Conservation (phyloP, 2,113 vertebrate species). For the Eptesicus fuscus region DNA sequence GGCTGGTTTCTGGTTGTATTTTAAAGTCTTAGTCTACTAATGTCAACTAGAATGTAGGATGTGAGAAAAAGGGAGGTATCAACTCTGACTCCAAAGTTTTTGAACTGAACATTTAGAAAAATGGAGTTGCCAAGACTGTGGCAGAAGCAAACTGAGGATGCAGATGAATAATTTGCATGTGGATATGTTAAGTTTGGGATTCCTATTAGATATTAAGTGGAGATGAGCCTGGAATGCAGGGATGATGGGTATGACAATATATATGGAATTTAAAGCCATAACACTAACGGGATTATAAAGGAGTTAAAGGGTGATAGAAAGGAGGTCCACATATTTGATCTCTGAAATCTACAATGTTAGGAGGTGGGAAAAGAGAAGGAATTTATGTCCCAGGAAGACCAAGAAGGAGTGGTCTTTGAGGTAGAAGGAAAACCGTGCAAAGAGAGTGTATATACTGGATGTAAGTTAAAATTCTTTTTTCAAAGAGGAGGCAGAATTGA, state of each 20-base stretch:
- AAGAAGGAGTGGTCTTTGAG: background rate
- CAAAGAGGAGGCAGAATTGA: background rate
- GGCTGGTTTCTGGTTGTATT: background rate
- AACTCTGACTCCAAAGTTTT: background rate
- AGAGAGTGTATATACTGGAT: background rate
- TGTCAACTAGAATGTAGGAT: background rate
- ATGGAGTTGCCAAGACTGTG: background rate
- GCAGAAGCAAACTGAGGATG: background rate
- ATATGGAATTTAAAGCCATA: background rate
- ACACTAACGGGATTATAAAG: background rate
- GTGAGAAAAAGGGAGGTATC: background rate
- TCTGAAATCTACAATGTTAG: background rate
- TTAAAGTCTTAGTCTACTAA: background rate
- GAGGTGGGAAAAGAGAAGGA: background rate
- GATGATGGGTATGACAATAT: background rate
- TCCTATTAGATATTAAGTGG: background rate
- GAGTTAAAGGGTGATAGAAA: background rate
- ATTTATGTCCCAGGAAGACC: background rate
- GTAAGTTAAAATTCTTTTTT: background rate
- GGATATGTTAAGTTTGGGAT: background rate
- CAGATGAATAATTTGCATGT: background rate
- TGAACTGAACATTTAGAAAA: conserved; percentile 6
- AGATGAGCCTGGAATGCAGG: background rate
- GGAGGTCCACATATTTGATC: background rate
- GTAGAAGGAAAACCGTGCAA: background rate